Evolutionary conservation across 2,888 invertebrate species (phyloP), one percentile per base, ranked within the genome.

Genomic region (Caradrina kadenii): DNA sequence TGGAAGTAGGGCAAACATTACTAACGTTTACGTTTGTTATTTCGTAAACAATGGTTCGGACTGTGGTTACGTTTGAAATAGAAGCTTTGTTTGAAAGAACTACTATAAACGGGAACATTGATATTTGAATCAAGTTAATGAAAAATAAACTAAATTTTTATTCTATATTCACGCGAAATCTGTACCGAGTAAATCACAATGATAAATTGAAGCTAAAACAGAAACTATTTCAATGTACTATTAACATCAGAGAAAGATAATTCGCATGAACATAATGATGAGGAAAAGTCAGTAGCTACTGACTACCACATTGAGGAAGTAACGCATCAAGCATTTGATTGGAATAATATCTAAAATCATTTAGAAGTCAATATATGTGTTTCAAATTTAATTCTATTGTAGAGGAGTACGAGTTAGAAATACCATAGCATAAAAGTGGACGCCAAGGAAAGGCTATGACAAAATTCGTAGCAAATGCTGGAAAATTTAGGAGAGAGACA

Each of bases 1-100:
- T 76, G 73, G 64, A 86, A 87, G 79, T 85, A 83, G 85, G 81
- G 77, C 82, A 73, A 69, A 71, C 80, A 76, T 81, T 73, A 82
- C 63, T 79, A 84, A 84, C 77, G 77, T 80, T 84, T 80, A 83
- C 77, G 73, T 80, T 79, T 79, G 78, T 82, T 81, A 79, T 85
- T 79, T 75, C 78, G 81, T 82, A 85, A 86, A 87, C 78, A 79
- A 74, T 77, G 63, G 65, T 48, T 48, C 53, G 53, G 42, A 62
- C 76, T 67, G 61, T 75, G 55, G 60, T 66, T 54, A 64, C 59
- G 60, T 59, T 74, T 69, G 53, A 74, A 76, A 76, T 76, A 64
- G 69, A 72, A 59, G 55, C 66, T 48, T 26, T 55, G 69, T 69
- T 75, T 63, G 42, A 82, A 72, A 76, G 58, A 77, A 76, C 60